Conservation (phyloP, 2,888 invertebrate genomes). For the Sphecodes monilicornis region DNA sequence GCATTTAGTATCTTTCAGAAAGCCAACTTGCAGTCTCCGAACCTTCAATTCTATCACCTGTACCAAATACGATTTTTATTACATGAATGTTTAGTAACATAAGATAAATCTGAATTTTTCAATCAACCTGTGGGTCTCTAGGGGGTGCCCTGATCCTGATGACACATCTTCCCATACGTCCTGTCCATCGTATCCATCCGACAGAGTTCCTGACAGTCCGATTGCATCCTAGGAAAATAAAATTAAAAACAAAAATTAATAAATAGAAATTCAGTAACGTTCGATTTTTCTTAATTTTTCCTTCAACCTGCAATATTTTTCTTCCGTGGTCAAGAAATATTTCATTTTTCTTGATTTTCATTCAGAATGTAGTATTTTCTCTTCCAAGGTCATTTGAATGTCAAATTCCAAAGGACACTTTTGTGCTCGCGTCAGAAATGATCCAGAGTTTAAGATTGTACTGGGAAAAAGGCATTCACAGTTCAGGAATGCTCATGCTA, state of each 20-base stretch:
- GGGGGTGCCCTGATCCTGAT: slow-evolving; percentile 76
- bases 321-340: not conserved
- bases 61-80: not conserved
- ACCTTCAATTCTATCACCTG: slow-evolving; percentile 78
- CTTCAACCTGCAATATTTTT: not conserved
- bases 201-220: slow-evolving; percentile 78
- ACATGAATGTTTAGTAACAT: not conserved
- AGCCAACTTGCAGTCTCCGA: slow-evolving; percentile 77
- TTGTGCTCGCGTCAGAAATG: not conserved
- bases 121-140: slow-evolving; percentile 76
- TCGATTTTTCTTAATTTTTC: no score
- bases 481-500: not conserved
- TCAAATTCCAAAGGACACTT: not conserved
- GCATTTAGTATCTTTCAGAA: slow-evolving; percentile 76
- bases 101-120: not conserved
- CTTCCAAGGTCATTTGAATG: not conserved
- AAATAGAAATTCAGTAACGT: not conserved
- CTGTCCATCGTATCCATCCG: slow-evolving; percentile 81
- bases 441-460: not conserved
- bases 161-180: slow-evolving; percentile 79
- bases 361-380: not conserved
- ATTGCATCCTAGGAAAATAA: slow-evolving; percentile 74
- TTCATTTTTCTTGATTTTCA: not conserved
- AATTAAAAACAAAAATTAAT: not conserved
- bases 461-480: slow-evolving; percentile 24